These are phyloP conservation scores for Rhinogobius similis DNA, from an alignment of 2,113 vertebrate genomes.

Conservation along the genomic window DNA sequence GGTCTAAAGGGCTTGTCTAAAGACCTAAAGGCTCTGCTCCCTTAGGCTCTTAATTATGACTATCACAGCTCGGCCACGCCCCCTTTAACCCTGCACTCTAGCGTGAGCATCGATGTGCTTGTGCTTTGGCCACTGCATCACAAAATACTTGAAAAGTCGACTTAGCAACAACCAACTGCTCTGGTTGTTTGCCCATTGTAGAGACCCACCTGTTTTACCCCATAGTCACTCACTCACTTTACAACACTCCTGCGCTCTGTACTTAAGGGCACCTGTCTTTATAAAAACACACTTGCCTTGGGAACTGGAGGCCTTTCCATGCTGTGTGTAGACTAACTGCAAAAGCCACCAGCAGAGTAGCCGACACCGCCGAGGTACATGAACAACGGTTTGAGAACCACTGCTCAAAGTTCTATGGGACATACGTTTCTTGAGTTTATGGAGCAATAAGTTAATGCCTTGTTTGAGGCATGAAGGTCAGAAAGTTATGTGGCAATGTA, in stretches of 20 bases:
- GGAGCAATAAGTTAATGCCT: constrained; percentile 6
- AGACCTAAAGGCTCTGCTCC: constrained; percentile 64
- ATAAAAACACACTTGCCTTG: constrained; percentile 31
- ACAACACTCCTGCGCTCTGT: constrained; percentile 18
- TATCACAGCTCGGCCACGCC: constrained; percentile 63
- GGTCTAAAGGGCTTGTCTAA: constrained; percentile 53
- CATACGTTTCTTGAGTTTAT: constrained; percentile 1
- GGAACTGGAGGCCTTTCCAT: not conserved
- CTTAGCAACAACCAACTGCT: constrained; percentile 36
- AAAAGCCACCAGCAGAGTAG: not conserved
- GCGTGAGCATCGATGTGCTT: constrained; percentile 59
- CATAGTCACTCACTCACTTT: constrained; percentile 29
- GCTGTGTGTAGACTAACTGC: not conserved
- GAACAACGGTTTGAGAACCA: not conserved
- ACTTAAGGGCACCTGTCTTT: constrained; percentile 49
- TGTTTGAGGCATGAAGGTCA: constrained; percentile 10
- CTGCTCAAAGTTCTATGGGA: not conserved
- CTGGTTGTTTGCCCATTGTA: constrained; percentile 4
- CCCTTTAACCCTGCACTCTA: constrained; percentile 61
- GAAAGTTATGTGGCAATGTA: constrained; percentile 11
- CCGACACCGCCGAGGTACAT: not conserved
- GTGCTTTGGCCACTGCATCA: constrained; percentile 32
- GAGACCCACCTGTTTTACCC: constrained; percentile 46
- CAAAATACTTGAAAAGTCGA: constrained; percentile 40
- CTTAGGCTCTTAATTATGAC: constrained; percentile 73